Evolutionary conservation across 2,797 vertebrate species (phyloP).

Genomic region (Rallus crepitans): DNA sequence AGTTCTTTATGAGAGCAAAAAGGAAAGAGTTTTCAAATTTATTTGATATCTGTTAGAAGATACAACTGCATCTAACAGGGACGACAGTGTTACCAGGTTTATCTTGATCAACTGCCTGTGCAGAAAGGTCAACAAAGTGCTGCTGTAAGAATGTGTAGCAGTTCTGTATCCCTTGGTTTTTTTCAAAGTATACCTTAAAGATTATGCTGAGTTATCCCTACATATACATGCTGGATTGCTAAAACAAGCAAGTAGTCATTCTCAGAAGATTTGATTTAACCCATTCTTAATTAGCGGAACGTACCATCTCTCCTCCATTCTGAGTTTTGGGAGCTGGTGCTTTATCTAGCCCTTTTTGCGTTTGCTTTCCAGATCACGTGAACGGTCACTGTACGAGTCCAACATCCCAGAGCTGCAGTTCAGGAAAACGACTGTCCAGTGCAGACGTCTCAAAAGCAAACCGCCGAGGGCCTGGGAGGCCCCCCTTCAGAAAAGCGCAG

Average conservation of each 20-base stretch:
- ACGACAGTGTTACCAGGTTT: neutral
- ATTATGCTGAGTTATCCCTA: neutral
- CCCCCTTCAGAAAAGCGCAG: conserved; percentile 98
- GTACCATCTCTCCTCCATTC: neutral
- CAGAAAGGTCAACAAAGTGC: neutral
- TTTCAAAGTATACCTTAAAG: neutral
- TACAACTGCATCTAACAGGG: neutral
- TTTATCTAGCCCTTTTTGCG: neutral
- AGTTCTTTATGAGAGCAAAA: neutral
- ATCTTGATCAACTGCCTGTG: neutral
- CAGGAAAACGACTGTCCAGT: conserved; percentile 91
- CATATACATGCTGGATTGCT: neutral
- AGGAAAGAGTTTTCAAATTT: neutral
- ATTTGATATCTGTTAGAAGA: neutral
- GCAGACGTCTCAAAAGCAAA: conserved; percentile 91
- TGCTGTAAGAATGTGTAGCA: neutral
- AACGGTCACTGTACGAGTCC: conserved; percentile 98
- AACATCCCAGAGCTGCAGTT: conserved; percentile 90
- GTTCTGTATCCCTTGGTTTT: neutral
- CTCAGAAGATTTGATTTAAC: neutral
- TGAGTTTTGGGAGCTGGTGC: neutral
- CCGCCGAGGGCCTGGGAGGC: conserved; percentile 93
- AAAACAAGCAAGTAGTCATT: neutral
- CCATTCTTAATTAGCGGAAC: neutral
- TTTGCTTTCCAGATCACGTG: conserved; percentile 93